These are phyloP conservation scores for Microctenopoma lineatum DNA, from an alignment of 2,797 vertebrate genomes.

Conservation along the genomic window DNA sequence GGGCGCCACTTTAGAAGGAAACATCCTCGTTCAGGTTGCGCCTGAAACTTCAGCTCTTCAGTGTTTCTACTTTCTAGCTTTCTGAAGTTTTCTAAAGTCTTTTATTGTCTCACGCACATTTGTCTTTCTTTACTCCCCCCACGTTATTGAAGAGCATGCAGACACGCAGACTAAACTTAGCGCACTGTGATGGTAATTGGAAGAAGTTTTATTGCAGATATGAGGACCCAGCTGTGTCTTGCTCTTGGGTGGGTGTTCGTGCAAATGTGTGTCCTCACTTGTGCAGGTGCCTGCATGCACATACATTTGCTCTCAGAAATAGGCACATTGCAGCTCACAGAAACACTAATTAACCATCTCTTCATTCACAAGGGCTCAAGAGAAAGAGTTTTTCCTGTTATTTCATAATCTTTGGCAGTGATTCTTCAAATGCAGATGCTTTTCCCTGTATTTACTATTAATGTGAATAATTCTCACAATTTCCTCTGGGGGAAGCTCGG, in stretches of 20 bases:
- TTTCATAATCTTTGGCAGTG: slow-evolving; percentile 23
- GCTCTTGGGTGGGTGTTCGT: slow-evolving; percentile 15
- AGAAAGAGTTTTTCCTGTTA: slow-evolving; percentile 38
- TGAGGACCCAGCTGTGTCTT: slow-evolving; percentile 46
- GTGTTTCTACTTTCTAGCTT: slow-evolving; percentile 33
- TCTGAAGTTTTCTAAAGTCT: slow-evolving; percentile 36
- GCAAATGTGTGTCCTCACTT: slow-evolving; percentile 29
- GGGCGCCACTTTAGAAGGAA: slow-evolving; percentile 15
- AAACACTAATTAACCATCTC: slow-evolving; percentile 42
- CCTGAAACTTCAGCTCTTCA: slow-evolving; percentile 37
- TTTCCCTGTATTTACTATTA: not conserved
- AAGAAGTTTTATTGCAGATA: slow-evolving; percentile 31
- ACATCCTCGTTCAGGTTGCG: slow-evolving; percentile 27
- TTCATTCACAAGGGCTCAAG: slow-evolving; percentile 37
- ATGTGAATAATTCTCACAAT: slow-evolving; percentile 18
- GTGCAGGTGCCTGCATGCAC: slow-evolving; percentile 40
- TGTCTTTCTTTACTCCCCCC: slow-evolving; percentile 17
- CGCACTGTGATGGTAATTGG: slow-evolving; percentile 48
- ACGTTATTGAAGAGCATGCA: slow-evolving; percentile 17
- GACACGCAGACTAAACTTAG: slow-evolving; percentile 36
- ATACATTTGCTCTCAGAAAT: slow-evolving; percentile 27
- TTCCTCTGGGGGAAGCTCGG: slow-evolving; percentile 33
- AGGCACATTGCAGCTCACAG: slow-evolving; percentile 6
- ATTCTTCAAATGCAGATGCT: not conserved
- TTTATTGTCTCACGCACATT: slow-evolving; percentile 6